Evolutionary conservation across 2,113 vertebrate species (phyloP).

Genomic region (Cynoglossus semilaevis): DNA sequence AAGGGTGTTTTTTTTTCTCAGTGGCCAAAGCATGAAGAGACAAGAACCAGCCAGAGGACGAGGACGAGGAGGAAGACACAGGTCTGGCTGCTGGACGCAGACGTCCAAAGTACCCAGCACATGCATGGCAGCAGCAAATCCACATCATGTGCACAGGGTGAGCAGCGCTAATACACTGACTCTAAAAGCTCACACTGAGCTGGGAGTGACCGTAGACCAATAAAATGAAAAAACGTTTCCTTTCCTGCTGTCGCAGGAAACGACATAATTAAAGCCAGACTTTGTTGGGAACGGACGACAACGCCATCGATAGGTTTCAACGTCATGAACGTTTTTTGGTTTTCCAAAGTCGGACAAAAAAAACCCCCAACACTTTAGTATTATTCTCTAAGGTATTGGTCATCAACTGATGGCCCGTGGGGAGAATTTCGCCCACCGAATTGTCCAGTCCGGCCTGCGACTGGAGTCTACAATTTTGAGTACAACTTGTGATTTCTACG

Average conservation of each 20-base stretch:
- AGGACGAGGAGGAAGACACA: not conserved
- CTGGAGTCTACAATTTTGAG: too few relatives aligned
- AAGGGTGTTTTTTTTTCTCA: too few relatives aligned
- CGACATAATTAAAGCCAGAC: slow-evolving; percentile 23
- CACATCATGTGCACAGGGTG: slow-evolving; percentile 47
- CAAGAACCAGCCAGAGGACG: not conserved
- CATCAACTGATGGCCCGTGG: too few relatives aligned
- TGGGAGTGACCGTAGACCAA: slow-evolving; percentile 16
- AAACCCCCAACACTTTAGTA: too few relatives aligned
- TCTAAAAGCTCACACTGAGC: not conserved
- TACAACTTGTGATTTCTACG: too few relatives aligned
- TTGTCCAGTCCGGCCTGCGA: too few relatives aligned
- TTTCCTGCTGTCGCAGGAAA: slow-evolving; percentile 14
- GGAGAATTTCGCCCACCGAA: too few relatives aligned
- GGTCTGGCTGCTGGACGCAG: not conserved
- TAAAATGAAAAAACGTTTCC: slow-evolving; percentile 11
- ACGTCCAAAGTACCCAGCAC: not conserved
- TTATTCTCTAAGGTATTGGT: too few relatives aligned
- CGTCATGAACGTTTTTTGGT: too few relatives aligned
- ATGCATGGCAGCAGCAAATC: slow-evolving; percentile 49
- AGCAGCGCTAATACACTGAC: not conserved
- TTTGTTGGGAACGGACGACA: not conserved
- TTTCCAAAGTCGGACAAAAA: too few relatives aligned
- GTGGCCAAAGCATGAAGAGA: too few relatives aligned
- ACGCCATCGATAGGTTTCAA: too few relatives aligned